These are phyloP conservation scores for Aegotheles bennettii DNA, from an alignment of 2,113 vertebrate species.

Conservation along the genomic window DNA sequence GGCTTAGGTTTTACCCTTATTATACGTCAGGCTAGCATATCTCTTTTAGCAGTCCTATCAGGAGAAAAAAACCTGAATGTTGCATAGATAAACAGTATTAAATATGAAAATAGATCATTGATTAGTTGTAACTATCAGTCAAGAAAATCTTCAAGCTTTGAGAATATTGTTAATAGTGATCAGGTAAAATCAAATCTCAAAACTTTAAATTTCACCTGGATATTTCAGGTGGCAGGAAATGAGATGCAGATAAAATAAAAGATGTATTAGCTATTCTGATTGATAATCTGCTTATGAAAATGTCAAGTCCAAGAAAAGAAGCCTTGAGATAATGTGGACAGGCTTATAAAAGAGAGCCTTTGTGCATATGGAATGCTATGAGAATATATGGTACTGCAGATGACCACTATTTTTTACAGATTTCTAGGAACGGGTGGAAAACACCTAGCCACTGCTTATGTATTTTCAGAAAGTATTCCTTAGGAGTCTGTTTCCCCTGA, in stretches of 20 bases:
- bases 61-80: not conserved
- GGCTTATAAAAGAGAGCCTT: not conserved
- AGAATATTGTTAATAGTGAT: not conserved
- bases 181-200: not conserved
- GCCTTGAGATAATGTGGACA: not conserved
- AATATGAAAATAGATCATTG: not conserved
- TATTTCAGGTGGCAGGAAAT: conserved; percentile 40
- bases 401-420: not conserved
- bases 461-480: not conserved
- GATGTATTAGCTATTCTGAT: conserved; percentile 1
- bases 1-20: not conserved
- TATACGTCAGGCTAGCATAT: not conserved
- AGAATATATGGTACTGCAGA: not conserved
- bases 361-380: not conserved
- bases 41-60: not conserved
- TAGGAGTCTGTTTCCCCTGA: not conserved
- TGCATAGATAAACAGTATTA: not conserved
- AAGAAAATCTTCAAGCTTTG: not conserved
- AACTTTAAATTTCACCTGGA: not conserved
- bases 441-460: not conserved
- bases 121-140: not conserved
- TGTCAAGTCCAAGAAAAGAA: conserved; percentile 1
- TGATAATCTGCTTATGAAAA: conserved; percentile 47
- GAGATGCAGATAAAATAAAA: conserved; percentile 17
- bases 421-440: conserved; percentile 29